phyloP scores from a whole-genome alignment of 1,140 invertebrate genomes.

The Oppia nitens region DNA sequence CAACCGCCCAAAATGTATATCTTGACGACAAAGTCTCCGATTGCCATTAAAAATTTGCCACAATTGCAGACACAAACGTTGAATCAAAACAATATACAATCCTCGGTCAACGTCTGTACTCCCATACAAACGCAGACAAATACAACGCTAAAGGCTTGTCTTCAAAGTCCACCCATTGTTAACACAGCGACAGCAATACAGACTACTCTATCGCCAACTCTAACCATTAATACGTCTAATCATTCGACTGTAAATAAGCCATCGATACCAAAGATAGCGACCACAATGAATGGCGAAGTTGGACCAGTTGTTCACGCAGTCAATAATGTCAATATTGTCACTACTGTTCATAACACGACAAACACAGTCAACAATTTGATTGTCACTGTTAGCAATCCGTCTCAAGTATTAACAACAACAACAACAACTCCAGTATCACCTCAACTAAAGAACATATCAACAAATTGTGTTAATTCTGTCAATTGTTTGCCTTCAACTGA shows the following conservation, averaged over 20 bases:
- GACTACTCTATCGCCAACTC: background rate
- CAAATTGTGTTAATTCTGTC: background rate
- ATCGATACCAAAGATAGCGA: background rate
- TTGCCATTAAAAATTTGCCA: conserved; percentile 22
- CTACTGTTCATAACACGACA: background rate
- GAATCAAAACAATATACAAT: conserved; percentile 24
- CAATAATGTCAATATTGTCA: background rate
- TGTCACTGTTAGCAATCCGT: background rate
- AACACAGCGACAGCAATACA: background rate
- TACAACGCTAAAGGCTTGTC: background rate
- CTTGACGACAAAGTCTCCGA: conserved; percentile 30
- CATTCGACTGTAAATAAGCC: background rate
- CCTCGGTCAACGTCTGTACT: background rate
- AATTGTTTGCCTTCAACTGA: background rate
- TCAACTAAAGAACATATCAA: background rate
- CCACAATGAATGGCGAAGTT: background rate
- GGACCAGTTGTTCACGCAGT: background rate
- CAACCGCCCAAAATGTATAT: conserved; percentile 19
- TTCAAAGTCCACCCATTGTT: background rate
- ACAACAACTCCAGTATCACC: background rate
- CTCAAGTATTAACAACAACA: conserved; percentile 1
- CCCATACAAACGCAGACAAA: background rate
- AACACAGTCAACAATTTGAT: background rate
- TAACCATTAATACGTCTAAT: background rate
- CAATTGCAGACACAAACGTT: conserved; percentile 28